Evolutionary conservation across 2,797 vertebrate genomes (phyloP), one percentile per base, ranked within the genome.

Genomic region (Cossypha polioptera): DNA sequence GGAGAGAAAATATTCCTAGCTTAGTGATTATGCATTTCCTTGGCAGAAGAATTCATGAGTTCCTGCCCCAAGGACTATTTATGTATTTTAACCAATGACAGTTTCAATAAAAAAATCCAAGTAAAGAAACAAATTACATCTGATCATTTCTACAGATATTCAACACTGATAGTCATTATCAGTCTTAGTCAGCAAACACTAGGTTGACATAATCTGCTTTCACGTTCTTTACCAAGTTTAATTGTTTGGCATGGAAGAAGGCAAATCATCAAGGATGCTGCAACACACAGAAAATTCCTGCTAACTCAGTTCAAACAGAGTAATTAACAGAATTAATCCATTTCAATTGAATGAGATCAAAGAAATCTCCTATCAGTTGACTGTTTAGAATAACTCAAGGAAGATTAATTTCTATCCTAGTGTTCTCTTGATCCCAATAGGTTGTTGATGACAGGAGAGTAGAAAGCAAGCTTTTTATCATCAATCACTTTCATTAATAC

Each of bases 321-420:
- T 90, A 95, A 97, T 96, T 95, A 97, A 96, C 72, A 89, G 68
- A 92, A 95, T 95, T 86, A 94, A 94, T 97, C 96, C 88, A 91
- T 95, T 95, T 92, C 77, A 95, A 58, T 73, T 77, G 72, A 88
- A 88, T 72, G 72, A 95, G 86, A 95, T 95, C 94, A 97, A 96
- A 97, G 96, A 95, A 96, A 86, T 85, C 67, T 84, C 86, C 78
- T 59, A 76, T 95, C 85, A 87, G 48, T 54, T 86, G 77, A 76
- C 80, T 94, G 66, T 66, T 94, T 73, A 94, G 90, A 95, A 96
- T 68, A 94, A 94, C 43, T 91, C 82, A 72, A 82, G 50, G 68
- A 96, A 96, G 92, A 96, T 88, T 93, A 87, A 88, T 95, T 94
- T 95, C 90, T 83, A 43, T 73, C 43, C 31, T 48, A 77, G 51